Evolutionary conservation across 2,113 vertebrate species (phyloP).

Genomic region (Pachycephala philippinensis): DNA sequence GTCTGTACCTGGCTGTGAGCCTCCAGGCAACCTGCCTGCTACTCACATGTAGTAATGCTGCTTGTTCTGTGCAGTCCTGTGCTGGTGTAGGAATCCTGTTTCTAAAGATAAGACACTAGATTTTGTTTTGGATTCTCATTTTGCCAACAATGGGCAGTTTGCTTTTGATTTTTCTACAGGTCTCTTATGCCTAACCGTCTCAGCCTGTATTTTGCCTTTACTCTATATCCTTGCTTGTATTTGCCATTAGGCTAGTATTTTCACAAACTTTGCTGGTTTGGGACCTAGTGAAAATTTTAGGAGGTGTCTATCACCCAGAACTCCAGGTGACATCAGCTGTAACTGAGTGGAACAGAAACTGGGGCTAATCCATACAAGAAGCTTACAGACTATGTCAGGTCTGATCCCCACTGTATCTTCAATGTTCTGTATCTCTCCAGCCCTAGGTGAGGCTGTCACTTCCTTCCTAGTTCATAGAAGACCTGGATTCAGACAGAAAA

Average conservation of each 20-base stretch:
- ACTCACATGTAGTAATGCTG: rapidly evolving
- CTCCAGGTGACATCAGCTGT: not conserved
- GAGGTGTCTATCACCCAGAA: not conserved
- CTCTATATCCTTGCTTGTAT: not conserved
- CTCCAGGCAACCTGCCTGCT: not conserved
- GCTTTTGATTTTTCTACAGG: not conserved
- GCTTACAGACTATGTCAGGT: rapidly evolving
- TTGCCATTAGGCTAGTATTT: not conserved
- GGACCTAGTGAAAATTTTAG: not conserved
- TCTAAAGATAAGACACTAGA: not conserved
- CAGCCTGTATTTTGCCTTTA: not conserved
- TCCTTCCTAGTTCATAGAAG: not conserved
- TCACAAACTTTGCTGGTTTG: not conserved
- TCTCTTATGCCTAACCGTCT: not conserved
- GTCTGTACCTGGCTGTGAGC: rapidly evolving
- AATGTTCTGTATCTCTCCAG: not conserved
- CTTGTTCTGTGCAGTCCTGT: not conserved
- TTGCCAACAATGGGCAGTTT: not conserved
- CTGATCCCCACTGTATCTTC: rapidly evolving
- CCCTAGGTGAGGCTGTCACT: not conserved
- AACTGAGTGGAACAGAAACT: not conserved
- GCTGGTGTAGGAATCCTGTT: not conserved
- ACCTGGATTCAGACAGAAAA: not conserved
- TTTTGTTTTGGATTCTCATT: not conserved
- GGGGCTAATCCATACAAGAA: not conserved